A percentile compares a stretch with the other conserved stretches of the same genome.
Evolutionary conservation across 2,888 invertebrate genomes (phyloP).

Genomic region (Chloroclystis v-ata): DNA sequence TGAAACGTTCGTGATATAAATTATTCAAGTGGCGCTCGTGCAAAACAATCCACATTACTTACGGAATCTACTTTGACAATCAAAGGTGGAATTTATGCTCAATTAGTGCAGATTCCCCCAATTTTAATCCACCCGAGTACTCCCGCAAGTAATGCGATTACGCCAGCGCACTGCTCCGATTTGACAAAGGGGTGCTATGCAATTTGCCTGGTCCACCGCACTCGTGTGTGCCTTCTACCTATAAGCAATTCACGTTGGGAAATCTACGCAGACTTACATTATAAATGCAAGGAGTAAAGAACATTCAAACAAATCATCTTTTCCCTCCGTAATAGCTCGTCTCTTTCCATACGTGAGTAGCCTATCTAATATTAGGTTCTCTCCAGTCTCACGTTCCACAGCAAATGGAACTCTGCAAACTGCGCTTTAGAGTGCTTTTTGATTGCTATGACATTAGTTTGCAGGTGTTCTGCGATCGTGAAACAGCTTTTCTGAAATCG

Average conservation of each 20-base stretch:
- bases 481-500: constrained; percentile 33
- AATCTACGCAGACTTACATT: constrained; percentile 47
- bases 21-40: constrained; percentile 43
- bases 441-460: constrained; percentile 40
- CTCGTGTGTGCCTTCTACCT: constrained; percentile 43
- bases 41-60: constrained; percentile 45
- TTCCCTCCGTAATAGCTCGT: constrained; percentile 47
- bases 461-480: constrained; percentile 49
- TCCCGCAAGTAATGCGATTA: constrained; percentile 58
- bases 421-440: constrained; percentile 52
- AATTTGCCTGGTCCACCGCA: constrained; percentile 65
- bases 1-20: constrained; percentile 38
- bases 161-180: constrained; percentile 45
- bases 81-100: constrained; percentile 46
- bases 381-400: constrained; percentile 43
- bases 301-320: constrained; percentile 49
- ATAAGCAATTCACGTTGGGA: constrained; percentile 59
- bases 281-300: constrained; percentile 54
- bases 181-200: constrained; percentile 50
- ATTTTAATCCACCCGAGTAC: constrained; percentile 47
- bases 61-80: constrained; percentile 43
- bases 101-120: constrained; percentile 43
- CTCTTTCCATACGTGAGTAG: constrained; percentile 49
- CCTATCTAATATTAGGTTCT: constrained; percentile 49
- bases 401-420: constrained; percentile 53